Base-by-base conservation (phyloP, 2,888 invertebrate species). In the Papilio gigon region DNA sequence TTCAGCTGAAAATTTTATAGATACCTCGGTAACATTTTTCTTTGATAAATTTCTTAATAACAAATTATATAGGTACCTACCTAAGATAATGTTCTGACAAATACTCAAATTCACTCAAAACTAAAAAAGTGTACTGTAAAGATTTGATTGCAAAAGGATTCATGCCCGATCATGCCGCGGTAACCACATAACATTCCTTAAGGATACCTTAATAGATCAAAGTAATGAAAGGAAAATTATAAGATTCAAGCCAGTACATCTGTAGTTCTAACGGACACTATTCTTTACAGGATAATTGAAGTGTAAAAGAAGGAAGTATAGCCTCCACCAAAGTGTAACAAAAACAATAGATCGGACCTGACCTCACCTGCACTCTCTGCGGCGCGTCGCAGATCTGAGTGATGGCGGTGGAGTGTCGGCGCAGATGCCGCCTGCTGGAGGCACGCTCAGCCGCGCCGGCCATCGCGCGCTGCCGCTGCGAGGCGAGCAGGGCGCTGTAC, bases 291-390 rank as follows among this genome's bases (percentile, higher is more conserved):
- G n/a, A n/a, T n/a, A n/a, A 6, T 40, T 5, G 20, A n/a, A 14
- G 9, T 47, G 22, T n/a, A 17, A 12, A 42, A 50, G 35, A 12
- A 62, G n/a, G 25, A 56, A 63, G 44, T 44, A 53, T 40, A 58
- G 35, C 65, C 67, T 30, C 3, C 53, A 66, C 70, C 70, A 50
- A 17, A 47, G 53, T 63, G 56, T 44, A 59, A 60, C 30, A 68
- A 68, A 70, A 70, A 72, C 65, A 65, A 67, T 69, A 66, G 14
- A 44, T 70, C 63, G 50, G 47, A 76, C 80, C 90, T 88, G 81
- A 90, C 91, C 91, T 90, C 89, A 92, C 91, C 91, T 92, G 89
- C 84, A 90, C 88, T 84, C 89, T 79, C 35, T 88, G 84, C 62
- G 86, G 87, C 74, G 86, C 87, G 74, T 89, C 91, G 71, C 82